Evolutionary conservation across 1,140 invertebrate species (phyloP).

Genomic region (Potamilus streckersoni): DNA sequence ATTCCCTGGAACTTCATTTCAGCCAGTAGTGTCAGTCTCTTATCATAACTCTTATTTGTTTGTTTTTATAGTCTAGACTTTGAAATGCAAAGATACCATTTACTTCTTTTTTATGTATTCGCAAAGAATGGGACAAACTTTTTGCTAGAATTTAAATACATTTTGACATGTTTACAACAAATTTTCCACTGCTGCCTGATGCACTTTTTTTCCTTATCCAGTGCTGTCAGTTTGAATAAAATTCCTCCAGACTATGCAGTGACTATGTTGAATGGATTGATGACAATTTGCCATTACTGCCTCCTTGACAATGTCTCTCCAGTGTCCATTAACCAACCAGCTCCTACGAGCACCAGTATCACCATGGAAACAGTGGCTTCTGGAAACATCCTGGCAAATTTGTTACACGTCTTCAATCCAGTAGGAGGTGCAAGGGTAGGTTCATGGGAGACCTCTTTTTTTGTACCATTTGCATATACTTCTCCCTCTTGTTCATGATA

Average conservation of each 20-base stretch:
- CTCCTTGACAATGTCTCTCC: conserved; percentile 80
- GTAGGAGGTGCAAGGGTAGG: conserved; percentile 57
- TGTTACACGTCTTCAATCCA: conserved; percentile 78
- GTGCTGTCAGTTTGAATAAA: conserved; percentile 13
- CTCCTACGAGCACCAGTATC: conserved; percentile 42
- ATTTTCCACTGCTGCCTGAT: no score
- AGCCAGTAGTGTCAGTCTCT: no score
- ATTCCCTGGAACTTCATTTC: no score
- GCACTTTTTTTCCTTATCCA: no score
- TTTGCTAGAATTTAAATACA: no score
- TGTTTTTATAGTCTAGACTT: no score
- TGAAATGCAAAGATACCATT: no score
- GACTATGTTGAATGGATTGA: conserved; percentile 84
- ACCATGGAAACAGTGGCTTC: conserved; percentile 47
- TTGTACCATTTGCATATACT: not conserved
- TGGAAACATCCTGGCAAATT: conserved; percentile 80
- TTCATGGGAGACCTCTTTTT: not conserved
- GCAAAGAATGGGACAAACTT: no score
- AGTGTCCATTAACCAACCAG: conserved; percentile 68
- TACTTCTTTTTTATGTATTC: no score
- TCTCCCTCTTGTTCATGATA: no score
- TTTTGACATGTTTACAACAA: no score
- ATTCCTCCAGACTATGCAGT: conserved; percentile 84
- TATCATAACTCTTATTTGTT: no score
- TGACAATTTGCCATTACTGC: conserved; percentile 87